Base-by-base conservation (phyloP, 2,888 invertebrate species). In the Saturnia pavonia region DNA sequence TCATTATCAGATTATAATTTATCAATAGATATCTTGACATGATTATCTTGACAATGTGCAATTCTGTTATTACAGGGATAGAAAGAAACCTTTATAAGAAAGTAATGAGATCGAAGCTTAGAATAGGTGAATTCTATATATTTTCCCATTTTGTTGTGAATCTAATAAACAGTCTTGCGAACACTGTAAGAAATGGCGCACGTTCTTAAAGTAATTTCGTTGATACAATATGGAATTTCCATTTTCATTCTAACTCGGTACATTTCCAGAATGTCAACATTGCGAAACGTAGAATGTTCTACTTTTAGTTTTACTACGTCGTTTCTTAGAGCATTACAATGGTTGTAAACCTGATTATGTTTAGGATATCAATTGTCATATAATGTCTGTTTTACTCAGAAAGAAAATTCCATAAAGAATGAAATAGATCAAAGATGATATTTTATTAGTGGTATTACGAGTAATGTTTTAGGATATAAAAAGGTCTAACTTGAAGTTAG, bases 221-320 rank as follows among this genome's bases (percentile, higher is more conserved):
- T 57, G 11, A 57, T 57, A 57, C 22, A 16, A 25, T 57, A 57
- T 25, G 25, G 16, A 57, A 57, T 57, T 57, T 12, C 57, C 12
- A 57, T 57, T 57, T 57, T 25, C 25, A 57, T 57, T 25, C 25
- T 25, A 25, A 57, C 25, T 57, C 67, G 8, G 25, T 48, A 45
- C 19, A 48, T 67, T 67, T 67, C 48, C 43, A 67, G 67, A 45
- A 67, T 67, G 67, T 67, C 43, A 67, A 48, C 67, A 48, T 27
- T 67, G n/a, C 57, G 67, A 45, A 48, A 67, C 22, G 7, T 19
- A 40, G 19, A 40, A 40, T n/a, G 68, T 51, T 48, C 68, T 40
- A 65, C 40, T 65, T 68, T 68, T 42, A 68, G 68, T 45, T 71
- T 60, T 68, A 68, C 51, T 34, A 51, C 54, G 42, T 48, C 51